Evolutionary conservation across 2,113 vertebrate species (phyloP).

Genomic region (Bos indicus): DNA sequence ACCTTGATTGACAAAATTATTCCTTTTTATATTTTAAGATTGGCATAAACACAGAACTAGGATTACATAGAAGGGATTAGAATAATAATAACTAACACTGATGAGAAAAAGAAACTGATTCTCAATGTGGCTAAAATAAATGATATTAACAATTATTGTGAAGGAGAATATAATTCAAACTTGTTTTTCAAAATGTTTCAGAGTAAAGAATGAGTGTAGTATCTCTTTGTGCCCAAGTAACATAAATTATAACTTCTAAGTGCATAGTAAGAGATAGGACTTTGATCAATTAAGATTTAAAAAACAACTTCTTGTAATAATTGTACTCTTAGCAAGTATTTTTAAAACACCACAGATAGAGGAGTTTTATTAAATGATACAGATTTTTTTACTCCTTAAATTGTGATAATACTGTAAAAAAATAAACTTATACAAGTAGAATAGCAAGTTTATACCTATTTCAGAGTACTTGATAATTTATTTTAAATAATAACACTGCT

Average conservation of each 20-base stretch:
- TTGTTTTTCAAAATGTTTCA: neutral
- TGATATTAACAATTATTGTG: neutral
- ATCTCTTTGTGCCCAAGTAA: neutral
- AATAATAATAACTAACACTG: neutral
- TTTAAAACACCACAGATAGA: neutral
- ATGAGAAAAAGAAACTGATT: neutral
- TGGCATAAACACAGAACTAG: neutral
- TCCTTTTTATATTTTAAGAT: neutral
- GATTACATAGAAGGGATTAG: neutral
- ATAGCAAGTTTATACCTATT: neutral
- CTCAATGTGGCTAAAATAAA: neutral
- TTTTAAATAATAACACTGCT: neutral
- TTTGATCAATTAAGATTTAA: neutral
- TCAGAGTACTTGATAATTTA: neutral
- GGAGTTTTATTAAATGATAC: neutral
- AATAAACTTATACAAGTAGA: neutral
- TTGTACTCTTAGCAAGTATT: neutral
- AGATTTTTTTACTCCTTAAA: neutral
- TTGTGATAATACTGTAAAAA: neutral
- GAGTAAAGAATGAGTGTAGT: neutral
- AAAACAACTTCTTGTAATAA: neutral
- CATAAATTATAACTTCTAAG: neutral
- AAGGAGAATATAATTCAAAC: neutral
- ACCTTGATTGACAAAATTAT: neutral
- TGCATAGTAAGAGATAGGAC: neutral